phyloP scores from a whole-genome alignment of 2,113 vertebrate species.

The Phyllopteryx taeniolatus region DNA sequence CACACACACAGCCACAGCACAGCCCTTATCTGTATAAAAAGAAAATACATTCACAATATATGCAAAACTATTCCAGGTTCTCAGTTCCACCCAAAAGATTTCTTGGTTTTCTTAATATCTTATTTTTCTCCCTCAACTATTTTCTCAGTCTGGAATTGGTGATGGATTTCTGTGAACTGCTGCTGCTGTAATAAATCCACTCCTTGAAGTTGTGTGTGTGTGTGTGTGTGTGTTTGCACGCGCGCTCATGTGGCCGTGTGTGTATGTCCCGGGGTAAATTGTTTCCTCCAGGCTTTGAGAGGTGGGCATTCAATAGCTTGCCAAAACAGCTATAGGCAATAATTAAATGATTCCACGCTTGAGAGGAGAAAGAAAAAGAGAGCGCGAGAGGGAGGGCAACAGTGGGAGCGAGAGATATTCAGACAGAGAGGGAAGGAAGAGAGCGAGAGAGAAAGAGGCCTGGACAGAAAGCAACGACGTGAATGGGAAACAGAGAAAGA shows the following conservation, averaged over 20 bases:
- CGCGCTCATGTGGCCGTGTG: slow-evolving; percentile 16
- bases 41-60: slow-evolving; percentile 30
- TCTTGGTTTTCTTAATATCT: slow-evolving; percentile 40
- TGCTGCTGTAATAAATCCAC: slow-evolving; percentile 69
- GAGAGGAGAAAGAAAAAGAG: slow-evolving; percentile 73
- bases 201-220: slow-evolving; percentile 52
- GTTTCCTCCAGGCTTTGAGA: slow-evolving; percentile 78
- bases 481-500: slow-evolving; percentile 49
- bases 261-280: slow-evolving; percentile 66
- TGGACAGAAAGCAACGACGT: slow-evolving; percentile 32
- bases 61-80: slow-evolving; percentile 39
- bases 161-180: slow-evolving; percentile 67
- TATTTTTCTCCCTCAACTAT: slow-evolving; percentile 38
- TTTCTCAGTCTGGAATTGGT: slow-evolving; percentile 60
- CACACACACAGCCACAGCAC: slow-evolving; percentile 20
- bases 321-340: slow-evolving; percentile 76
- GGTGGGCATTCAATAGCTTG: slow-evolving; percentile 79
- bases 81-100: slow-evolving; percentile 17
- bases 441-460: slow-evolving; percentile 25
- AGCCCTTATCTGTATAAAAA: slow-evolving; percentile 3
- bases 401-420: slow-evolving; percentile 28
- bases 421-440: slow-evolving; percentile 23
- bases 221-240: slow-evolving; percentile 28
- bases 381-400: slow-evolving; percentile 24
- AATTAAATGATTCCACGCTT: slow-evolving; percentile 76